These are phyloP conservation scores for Tenebrio molitor DNA, from an alignment of 1,140 invertebrate genomes.

Conservation along the genomic window DNA sequence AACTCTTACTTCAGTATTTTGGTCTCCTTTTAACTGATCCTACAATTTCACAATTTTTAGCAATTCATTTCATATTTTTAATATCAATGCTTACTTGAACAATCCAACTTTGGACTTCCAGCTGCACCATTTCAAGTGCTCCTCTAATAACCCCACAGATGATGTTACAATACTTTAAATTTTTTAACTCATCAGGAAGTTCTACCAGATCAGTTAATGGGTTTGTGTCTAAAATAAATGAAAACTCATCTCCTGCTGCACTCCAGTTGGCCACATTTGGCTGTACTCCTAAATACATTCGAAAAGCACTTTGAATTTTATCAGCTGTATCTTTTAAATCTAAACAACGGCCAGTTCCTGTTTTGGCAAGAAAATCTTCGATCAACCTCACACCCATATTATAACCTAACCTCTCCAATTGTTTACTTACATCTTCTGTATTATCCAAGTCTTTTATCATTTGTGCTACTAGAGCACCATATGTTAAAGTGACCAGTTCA, in stretches of 20 bases:
- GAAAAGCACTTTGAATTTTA: conserved; percentile 88
- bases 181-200: conserved; percentile 91
- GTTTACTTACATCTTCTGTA: conserved; percentile 96
- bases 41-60: conserved; percentile 76
- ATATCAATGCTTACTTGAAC: conserved; percentile 69
- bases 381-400: conserved; percentile 98
- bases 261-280: conserved; percentile 96
- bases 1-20: conserved; percentile 92
- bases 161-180: conserved; percentile 95
- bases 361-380: conserved; percentile 97
- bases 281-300: conserved; percentile 93
- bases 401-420: conserved; percentile 94
- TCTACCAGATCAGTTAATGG: conserved; percentile 99
- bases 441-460: conserved; percentile 98
- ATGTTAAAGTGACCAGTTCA: conserved; percentile 97
- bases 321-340: conserved; percentile 98
- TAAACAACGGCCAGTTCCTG: conserved; percentile 89
- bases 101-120: conserved; percentile 86
- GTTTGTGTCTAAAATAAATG: conserved; percentile 94
- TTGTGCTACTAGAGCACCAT: conserved; percentile 97
- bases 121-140: conserved; percentile 96
- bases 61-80: conserved; percentile 11
- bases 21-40: conserved; percentile 97
- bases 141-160: conserved; percentile 94
- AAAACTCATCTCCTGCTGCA: conserved; percentile 95